phyloP scores from a whole-genome alignment of 2,888 invertebrate genomes.

The Plagodis dolabraria region DNA sequence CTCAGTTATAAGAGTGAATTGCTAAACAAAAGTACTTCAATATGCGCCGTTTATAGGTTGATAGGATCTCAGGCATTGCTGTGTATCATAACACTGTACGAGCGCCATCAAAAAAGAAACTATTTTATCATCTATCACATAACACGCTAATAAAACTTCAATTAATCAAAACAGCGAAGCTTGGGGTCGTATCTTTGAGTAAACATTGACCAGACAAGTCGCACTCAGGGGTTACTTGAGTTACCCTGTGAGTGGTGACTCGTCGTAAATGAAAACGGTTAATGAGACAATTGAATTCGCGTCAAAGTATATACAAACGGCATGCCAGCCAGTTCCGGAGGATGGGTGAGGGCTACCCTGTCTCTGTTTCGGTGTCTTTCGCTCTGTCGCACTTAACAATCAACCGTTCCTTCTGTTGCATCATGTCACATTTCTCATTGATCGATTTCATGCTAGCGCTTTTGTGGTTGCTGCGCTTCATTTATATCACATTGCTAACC shows the following conservation, averaged over 20 bases:
- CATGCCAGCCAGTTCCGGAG: background rate
- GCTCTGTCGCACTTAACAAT: background rate
- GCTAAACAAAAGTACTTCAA: conserved; percentile 16
- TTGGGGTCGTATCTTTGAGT: conserved; percentile 11
- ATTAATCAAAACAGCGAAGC: conserved; percentile 7
- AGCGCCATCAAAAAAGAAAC: background rate
- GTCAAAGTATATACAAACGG: background rate
- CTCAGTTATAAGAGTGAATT: conserved; percentile 7
- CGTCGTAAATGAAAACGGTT: conserved; percentile 9
- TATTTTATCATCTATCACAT: too few relatives aligned
- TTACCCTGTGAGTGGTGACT: conserved; percentile 4
- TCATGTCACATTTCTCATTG: conserved; percentile 5
- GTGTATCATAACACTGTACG: background rate
- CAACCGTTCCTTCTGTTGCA: background rate
- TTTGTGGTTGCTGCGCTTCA: conserved; percentile 10
- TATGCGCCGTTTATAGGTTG: conserved; percentile 17
- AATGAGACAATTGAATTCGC: conserved; percentile 3
- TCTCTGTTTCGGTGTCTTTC: background rate
- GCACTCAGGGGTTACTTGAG: background rate
- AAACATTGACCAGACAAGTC: conserved; percentile 1
- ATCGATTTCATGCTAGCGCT: conserved; percentile 8
- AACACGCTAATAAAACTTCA: too few relatives aligned
- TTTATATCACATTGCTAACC: conserved; percentile 8
- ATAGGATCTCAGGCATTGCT: conserved; percentile 15
- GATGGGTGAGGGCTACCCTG: too few relatives aligned